phyloP scores from a whole-genome alignment of 2,113 vertebrate genomes.

The Lasiurus cinereus region DNA sequence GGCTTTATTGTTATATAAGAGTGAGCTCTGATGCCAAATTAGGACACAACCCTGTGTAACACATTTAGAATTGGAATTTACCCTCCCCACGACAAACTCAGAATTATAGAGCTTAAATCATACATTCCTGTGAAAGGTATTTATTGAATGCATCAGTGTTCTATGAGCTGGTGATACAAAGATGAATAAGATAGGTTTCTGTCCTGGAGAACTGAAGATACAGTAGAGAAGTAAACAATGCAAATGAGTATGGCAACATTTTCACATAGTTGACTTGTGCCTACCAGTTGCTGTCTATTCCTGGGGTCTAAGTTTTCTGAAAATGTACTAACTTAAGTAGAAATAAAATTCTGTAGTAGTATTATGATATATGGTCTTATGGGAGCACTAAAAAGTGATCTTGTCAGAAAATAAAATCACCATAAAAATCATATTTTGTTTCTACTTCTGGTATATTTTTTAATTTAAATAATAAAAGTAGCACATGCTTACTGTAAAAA shows the following conservation, averaged over 20 bases:
- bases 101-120: slow-evolving; percentile 17
- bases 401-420: slow-evolving; percentile 36
- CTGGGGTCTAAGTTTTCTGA: background rate
- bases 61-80: slow-evolving; percentile 51
- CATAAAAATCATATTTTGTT: background rate
- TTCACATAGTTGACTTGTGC: background rate
- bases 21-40: background rate
- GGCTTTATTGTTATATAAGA: background rate
- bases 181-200: background rate
- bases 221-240: background rate
- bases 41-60: background rate
- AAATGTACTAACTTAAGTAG: slow-evolving; percentile 7
- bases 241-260: background rate
- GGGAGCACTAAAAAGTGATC: background rate
- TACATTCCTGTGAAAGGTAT: background rate
- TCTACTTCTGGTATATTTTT: background rate
- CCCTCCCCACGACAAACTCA: background rate
- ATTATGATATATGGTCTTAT: background rate
- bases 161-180: background rate
- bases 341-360: slow-evolving; percentile 2
- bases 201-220: background rate
- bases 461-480: slow-evolving; percentile 48
- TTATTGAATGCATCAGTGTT: background rate
- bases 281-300: background rate
- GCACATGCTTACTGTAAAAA: background rate